phyloP scores from a whole-genome alignment of 2,888 invertebrate species.

The Scaptomyza cyrtandrae region DNA sequence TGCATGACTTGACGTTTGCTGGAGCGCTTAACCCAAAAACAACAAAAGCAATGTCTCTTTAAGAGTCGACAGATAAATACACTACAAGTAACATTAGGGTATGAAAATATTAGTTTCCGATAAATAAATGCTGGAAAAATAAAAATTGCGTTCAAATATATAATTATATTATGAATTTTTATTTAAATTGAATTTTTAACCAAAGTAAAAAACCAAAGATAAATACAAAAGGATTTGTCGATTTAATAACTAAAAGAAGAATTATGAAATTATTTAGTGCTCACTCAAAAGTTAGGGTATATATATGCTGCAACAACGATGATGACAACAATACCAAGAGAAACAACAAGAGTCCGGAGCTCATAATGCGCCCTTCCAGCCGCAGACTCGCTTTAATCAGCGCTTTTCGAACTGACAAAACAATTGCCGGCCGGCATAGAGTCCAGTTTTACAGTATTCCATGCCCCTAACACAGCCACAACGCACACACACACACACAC shows the following conservation, averaged over 20 bases:
- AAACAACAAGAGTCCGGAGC: constrained; percentile 44
- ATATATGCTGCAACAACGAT: constrained; percentile 22
- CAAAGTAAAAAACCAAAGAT: too few relatives aligned
- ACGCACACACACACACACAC: too few relatives aligned
- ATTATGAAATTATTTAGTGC: too few relatives aligned
- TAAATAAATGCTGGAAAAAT: neutral
- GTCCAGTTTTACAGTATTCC: constrained; percentile 21
- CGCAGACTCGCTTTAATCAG: constrained; percentile 68
- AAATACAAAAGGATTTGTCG: too few relatives aligned
- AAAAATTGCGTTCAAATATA: too few relatives aligned
- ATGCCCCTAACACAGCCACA: neutral
- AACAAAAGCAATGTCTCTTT: constrained; percentile 23
- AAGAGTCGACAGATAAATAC: neutral
- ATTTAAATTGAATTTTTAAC: too few relatives aligned
- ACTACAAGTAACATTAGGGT: neutral
- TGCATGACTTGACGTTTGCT: constrained; percentile 72
- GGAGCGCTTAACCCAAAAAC: constrained; percentile 77
- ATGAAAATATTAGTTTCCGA: neutral
- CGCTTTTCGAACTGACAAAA: constrained; percentile 68
- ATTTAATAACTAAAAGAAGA: too few relatives aligned
- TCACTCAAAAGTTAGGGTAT: constrained; percentile 15
- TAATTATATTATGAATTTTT: too few relatives aligned
- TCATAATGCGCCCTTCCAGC: constrained; percentile 56
- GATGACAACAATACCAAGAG: constrained; percentile 55
- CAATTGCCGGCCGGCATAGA: constrained; percentile 75